Percentiles rank a stretch among this genome's conserved stretches.
These are phyloP conservation scores for Macrophya annulata DNA, from an alignment of 2,888 invertebrate genomes.

Conservation along the genomic window DNA sequence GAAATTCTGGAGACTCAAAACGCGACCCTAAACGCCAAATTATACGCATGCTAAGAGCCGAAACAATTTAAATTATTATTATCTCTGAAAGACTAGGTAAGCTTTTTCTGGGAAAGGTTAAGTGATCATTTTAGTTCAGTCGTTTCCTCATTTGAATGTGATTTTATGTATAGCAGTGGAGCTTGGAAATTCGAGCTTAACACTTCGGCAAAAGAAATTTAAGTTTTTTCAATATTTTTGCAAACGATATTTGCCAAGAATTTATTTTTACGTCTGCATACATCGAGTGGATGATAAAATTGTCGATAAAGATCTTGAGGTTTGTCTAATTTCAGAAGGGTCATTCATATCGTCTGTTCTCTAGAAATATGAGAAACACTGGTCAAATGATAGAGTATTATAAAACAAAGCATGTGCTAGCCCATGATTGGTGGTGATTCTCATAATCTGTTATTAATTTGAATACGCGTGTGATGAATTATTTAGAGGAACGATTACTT, in stretches of 20 bases:
- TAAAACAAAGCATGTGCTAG: conserved; percentile 63
- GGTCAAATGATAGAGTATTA: conserved; percentile 60
- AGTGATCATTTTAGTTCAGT: conserved; percentile 49
- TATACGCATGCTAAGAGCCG: conserved; percentile 76
- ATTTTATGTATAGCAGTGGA: conserved; percentile 68
- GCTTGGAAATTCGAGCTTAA: neutral
- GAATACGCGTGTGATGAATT: conserved; percentile 69
- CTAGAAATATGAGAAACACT: conserved; percentile 40
- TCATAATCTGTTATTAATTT: conserved; percentile 68
- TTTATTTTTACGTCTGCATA: neutral
- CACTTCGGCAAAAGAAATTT: neutral
- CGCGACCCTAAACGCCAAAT: conserved; percentile 71
- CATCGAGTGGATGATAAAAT: neutral
- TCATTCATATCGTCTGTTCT: neutral
- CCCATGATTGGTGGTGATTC: conserved; percentile 65
- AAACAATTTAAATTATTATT: conserved; percentile 75
- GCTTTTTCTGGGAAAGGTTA: conserved; percentile 50
- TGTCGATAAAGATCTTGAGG: neutral
- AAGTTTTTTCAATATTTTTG: neutral
- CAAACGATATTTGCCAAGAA: neutral
- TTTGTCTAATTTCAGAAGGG: too few species aligned
- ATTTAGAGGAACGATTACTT: conserved; percentile 68
- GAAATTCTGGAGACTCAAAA: conserved; percentile 25
- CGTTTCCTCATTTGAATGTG: conserved; percentile 75
- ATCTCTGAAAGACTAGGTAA: conserved; percentile 62